Percentiles rank a stretch among this genome's conserved stretches.
phyloP scores from a whole-genome alignment of 2,113 vertebrate species.

The Podiceps cristatus region DNA sequence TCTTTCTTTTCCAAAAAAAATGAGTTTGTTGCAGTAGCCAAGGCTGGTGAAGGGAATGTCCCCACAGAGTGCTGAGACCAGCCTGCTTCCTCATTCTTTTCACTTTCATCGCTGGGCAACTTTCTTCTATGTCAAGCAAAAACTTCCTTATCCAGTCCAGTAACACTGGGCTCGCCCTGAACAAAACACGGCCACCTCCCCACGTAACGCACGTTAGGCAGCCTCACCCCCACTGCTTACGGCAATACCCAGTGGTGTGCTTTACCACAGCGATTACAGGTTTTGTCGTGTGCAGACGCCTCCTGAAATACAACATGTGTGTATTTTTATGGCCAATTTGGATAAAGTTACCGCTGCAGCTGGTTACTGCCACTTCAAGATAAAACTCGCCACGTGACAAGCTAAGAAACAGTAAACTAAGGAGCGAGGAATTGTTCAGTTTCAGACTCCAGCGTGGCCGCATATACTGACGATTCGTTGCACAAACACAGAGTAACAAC shows the following conservation, averaged over 20 bases:
- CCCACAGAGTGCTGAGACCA: background rate
- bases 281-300: background rate
- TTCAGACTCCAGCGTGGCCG: background rate
- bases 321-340: background rate
- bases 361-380: background rate
- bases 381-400: background rate
- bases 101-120: background rate
- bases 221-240: background rate
- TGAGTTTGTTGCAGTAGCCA: background rate
- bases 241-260: accelerated
- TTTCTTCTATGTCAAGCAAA: background rate
- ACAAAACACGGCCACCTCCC: background rate
- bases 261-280: background rate
- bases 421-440: background rate
- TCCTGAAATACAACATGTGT: background rate
- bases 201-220: accelerated
- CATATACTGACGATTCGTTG: accelerated
- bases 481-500: background rate
- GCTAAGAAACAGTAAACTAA: background rate
- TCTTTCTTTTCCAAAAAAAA: background rate
- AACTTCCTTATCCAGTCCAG: background rate
- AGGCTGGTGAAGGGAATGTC: background rate
- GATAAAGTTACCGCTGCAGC: background rate
- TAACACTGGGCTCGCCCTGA: background rate
- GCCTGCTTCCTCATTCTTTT: constrained; percentile 11